Evolutionary conservation across 2,888 invertebrate species (phyloP).

Genomic region (Aphodius sticticus): DNA sequence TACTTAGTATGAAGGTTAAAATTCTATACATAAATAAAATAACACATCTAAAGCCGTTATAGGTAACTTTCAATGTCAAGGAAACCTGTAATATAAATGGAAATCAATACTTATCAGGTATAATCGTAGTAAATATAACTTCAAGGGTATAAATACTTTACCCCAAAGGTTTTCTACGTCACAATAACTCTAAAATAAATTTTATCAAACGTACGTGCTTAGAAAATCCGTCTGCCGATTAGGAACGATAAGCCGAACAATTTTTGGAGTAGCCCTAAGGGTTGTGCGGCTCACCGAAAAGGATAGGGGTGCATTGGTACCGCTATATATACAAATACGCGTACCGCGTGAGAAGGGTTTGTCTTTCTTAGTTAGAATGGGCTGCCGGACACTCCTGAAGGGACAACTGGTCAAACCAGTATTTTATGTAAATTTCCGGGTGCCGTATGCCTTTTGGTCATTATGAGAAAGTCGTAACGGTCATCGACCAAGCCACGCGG

Average conservation of each 20-base stretch:
- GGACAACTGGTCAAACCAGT: conserved; percentile 13
- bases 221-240: not conserved
- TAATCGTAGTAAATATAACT: no score
- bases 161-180: no score
- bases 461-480: not conserved
- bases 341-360: conserved; percentile 12
- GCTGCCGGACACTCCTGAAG: not conserved
- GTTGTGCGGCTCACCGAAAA: conserved; percentile 40
- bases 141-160: no score
- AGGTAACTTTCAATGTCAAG: no score
- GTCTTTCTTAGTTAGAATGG: not conserved
- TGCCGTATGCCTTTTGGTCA: not conserved
- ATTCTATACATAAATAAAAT: no score
- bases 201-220: not conserved
- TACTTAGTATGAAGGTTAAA: no score
- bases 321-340: not conserved
- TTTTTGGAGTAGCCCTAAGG: not conserved
- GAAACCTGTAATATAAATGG: no score
- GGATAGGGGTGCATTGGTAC: conserved; percentile 37
- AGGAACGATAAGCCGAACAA: not conserved
- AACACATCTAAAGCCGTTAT: no score
- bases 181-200: no score
- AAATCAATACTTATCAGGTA: no score
- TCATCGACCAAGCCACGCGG: not conserved
- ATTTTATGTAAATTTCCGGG: conserved; percentile 15